Conservation (phyloP, 2,888 invertebrate genomes). For the Drosophila cracens region DNA sequence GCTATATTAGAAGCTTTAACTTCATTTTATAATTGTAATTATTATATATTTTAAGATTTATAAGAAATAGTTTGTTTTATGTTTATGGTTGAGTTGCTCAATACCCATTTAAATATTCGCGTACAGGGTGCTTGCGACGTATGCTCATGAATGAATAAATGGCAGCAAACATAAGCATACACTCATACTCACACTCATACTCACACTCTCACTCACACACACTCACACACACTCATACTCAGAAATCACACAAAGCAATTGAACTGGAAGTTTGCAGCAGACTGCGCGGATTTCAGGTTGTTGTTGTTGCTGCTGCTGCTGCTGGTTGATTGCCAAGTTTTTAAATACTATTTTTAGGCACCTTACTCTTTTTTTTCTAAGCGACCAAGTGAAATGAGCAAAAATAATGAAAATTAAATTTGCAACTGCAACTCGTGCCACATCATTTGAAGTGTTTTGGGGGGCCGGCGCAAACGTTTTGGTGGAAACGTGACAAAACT, state of each 20-base stretch:
- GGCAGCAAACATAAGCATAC: constrained; percentile 49
- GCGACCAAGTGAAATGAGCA: constrained; percentile 30
- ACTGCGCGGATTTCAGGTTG: constrained; percentile 44
- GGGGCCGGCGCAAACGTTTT: constrained; percentile 9
- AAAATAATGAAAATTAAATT: constrained; percentile 55
- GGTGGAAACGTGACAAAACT: constrained; percentile 53
- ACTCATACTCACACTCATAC: constrained; percentile 25
- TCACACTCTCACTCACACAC: constrained; percentile 19
- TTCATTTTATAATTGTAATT: not conserved
- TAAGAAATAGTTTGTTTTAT: not conserved
- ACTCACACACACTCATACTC: constrained; percentile 17
- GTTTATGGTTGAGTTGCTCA: not conserved
- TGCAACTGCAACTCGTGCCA: constrained; percentile 44
- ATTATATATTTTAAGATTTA: not conserved
- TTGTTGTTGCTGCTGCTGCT: constrained; percentile 8
- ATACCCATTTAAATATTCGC: not conserved
- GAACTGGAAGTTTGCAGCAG: constrained; percentile 74
- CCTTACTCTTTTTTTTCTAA: constrained; percentile 22
- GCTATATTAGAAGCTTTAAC: not conserved
- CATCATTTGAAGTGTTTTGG: constrained; percentile 14
- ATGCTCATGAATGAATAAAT: constrained; percentile 71
- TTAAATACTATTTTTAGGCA: constrained; percentile 67
- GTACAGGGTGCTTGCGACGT: constrained; percentile 42
- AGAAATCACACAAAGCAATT: constrained; percentile 47
- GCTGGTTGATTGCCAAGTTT: constrained; percentile 46